Percentiles rank a stretch among this genome's conserved stretches.
phyloP scores from a whole-genome alignment of 2,888 invertebrate genomes.

The Nephrocerus scutellatus region DNA sequence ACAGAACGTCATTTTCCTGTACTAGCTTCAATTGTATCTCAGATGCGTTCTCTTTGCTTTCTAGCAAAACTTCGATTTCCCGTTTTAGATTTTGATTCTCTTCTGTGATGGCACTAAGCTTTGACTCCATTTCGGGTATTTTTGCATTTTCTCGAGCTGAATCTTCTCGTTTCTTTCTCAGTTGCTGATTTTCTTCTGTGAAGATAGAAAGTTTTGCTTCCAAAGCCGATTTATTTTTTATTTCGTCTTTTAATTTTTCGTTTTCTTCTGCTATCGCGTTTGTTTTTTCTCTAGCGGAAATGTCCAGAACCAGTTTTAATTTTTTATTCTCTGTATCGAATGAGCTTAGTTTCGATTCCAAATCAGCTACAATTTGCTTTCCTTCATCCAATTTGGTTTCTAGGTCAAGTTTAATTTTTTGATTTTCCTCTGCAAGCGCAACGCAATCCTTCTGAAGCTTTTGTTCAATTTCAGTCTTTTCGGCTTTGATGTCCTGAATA shows the following conservation, averaged over 20 bases:
- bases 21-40: slow-evolving; percentile 28
- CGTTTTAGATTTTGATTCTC: slow-evolving; percentile 35
- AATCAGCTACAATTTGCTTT: slow-evolving; percentile 3
- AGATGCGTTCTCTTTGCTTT: slow-evolving; percentile 24
- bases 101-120: slow-evolving; percentile 35
- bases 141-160: slow-evolving; percentile 31
- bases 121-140: slow-evolving; percentile 32
- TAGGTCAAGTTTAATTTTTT: slow-evolving; percentile 9
- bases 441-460: slow-evolving; percentile 26
- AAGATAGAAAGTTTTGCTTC: too few relatives aligned
- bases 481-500: slow-evolving; percentile 19
- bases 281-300: slow-evolving; percentile 2
- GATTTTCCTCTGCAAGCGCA: slow-evolving; percentile 23
- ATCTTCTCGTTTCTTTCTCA: slow-evolving; percentile 32
- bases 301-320: slow-evolving; percentile 17
- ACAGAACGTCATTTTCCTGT: slow-evolving; percentile 27
- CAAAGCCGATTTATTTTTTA: slow-evolving; percentile 36
- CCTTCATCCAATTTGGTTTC: slow-evolving; percentile 5
- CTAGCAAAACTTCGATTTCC: slow-evolving; percentile 19
- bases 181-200: slow-evolving; percentile 25
- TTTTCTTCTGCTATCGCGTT: slow-evolving; percentile 29
- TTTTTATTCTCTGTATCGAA: slow-evolving; percentile 14
- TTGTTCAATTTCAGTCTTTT: slow-evolving; percentile 21
- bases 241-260: slow-evolving; percentile 35
- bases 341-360: too few relatives aligned